Evolutionary conservation across 2,113 vertebrate species (phyloP).

Genomic region (Turdus rufiventris): DNA sequence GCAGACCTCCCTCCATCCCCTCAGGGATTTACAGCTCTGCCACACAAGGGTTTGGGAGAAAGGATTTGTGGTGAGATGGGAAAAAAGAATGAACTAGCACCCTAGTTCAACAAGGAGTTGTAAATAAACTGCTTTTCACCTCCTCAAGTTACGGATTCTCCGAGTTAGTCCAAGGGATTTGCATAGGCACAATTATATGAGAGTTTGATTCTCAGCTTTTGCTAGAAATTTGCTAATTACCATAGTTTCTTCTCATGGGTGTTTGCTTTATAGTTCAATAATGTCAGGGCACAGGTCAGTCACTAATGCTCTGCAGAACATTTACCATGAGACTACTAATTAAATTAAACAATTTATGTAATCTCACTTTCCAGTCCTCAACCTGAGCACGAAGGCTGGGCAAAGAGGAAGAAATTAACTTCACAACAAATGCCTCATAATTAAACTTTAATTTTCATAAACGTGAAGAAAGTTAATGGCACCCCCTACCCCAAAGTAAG

Average conservation of each 20-base stretch:
- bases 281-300: slow-evolving; percentile 63
- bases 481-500: neutral
- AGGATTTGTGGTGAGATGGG: rapidly evolving
- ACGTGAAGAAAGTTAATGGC: neutral
- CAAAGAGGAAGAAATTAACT: slow-evolving; percentile 34
- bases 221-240: neutral
- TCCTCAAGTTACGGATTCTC: neutral
- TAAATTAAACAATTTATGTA: slow-evolving; percentile 55
- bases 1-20: neutral
- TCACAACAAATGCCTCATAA: slow-evolving; percentile 25
- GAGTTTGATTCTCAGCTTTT: neutral
- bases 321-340: slow-evolving; percentile 49
- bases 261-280: slow-evolving; percentile 54
- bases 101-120: neutral
- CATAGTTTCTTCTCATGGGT: slow-evolving; percentile 4
- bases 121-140: neutral
- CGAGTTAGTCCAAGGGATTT: neutral
- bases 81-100: neutral
- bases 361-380: slow-evolving; percentile 36
- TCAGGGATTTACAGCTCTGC: neutral
- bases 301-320: slow-evolving; percentile 50
- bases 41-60: neutral
- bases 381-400: slow-evolving; percentile 22
- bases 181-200: neutral
- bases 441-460: slow-evolving; percentile 52